Evolutionary conservation across 2,888 invertebrate genomes (phyloP).

Genomic region (Agrotis segetum): DNA sequence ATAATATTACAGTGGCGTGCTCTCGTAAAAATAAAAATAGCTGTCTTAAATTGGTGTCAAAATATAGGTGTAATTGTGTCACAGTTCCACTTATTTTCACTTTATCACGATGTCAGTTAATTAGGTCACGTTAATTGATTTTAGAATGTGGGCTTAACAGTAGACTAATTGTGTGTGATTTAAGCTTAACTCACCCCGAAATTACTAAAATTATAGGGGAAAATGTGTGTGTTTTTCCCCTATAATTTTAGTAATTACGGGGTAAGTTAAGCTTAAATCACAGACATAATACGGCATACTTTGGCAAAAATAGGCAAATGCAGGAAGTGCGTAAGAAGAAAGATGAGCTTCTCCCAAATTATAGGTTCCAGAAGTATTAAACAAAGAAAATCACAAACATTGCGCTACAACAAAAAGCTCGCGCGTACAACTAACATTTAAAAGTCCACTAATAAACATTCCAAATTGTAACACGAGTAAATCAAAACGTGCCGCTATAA

Average conservation of each 20-base stretch:
- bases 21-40: slow-evolving; percentile 14
- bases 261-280: too few relatives aligned
- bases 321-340: too few relatives aligned
- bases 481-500: slow-evolving; percentile 35
- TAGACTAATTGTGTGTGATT: neutral
- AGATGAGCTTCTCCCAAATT: too few relatives aligned
- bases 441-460: slow-evolving; percentile 34
- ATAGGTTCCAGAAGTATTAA: too few relatives aligned
- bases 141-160: neutral
- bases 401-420: slow-evolving; percentile 3
- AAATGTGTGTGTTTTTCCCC: too few relatives aligned
- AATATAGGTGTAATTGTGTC: slow-evolving; percentile 1
- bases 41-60: slow-evolving; percentile 1
- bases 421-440: slow-evolving; percentile 11
- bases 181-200: too few relatives aligned
- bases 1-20: slow-evolving; percentile 4
- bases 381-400: neutral
- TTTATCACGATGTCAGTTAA: neutral
- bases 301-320: too few relatives aligned
- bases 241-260: too few relatives aligned
- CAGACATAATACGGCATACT: too few relatives aligned
- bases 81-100: slow-evolving; percentile 1
- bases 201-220: too few relatives aligned
- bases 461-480: slow-evolving; percentile 23
- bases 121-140: neutral